phyloP scores from a whole-genome alignment of 2,113 vertebrate species.

The Protomyctophum bolini region DNA sequence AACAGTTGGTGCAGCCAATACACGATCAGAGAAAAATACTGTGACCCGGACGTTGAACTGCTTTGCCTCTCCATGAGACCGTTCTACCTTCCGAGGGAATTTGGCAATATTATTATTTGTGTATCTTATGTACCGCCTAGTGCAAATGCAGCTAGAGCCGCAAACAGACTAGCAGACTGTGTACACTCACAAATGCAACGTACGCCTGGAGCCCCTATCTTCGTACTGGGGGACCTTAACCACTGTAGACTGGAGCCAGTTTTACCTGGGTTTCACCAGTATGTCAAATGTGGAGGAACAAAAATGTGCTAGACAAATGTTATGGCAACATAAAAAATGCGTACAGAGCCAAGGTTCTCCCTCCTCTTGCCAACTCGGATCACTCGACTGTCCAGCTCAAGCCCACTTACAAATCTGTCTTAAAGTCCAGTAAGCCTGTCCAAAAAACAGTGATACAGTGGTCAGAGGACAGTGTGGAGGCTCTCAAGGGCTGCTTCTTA shows the following conservation, averaged over 20 bases:
- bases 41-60: not conserved
- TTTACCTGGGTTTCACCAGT: no score
- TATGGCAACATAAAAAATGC: not conserved
- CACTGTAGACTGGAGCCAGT: no score
- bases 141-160: no score
- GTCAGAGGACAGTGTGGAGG: slow-evolving; percentile 5
- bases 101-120: no score
- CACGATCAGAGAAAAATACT: not conserved
- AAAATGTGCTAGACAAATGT: not conserved
- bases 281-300: not conserved
- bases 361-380: not conserved
- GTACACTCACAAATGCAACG: no score
- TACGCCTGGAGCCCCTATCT: no score
- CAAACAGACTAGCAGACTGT: no score
- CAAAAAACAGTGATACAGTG: slow-evolving; percentile 2
- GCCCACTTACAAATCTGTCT: not conserved
- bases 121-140: no score
- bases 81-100: no score
- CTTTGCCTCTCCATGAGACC: not conserved
- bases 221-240: no score
- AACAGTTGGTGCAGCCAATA: not conserved
- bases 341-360: not conserved
- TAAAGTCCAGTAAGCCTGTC: not conserved
- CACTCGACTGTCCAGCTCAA: not conserved
- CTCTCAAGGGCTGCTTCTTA: slow-evolving; percentile 6